These are phyloP conservation scores for Podabrus alpinus DNA, from an alignment of 2,888 invertebrate species.

Conservation along the genomic window DNA sequence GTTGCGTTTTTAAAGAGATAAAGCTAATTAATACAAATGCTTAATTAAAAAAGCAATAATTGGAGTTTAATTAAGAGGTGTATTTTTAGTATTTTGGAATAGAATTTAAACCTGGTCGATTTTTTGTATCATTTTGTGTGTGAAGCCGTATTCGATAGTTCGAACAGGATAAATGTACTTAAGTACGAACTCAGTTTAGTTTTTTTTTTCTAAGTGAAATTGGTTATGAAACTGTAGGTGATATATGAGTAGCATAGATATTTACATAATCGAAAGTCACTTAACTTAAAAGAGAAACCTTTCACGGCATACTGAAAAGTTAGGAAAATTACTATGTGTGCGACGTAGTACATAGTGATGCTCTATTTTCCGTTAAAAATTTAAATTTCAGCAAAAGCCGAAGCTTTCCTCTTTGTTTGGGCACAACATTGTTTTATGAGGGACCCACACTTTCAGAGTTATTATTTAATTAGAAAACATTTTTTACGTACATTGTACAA, in stretches of 20 bases:
- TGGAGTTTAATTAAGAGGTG: conserved; percentile 29
- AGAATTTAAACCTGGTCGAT: conserved; percentile 15
- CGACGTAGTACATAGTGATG: no score
- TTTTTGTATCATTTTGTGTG: not conserved
- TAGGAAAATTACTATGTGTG: not conserved
- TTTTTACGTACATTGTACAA: not conserved
- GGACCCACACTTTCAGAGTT: not conserved
- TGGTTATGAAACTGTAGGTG: not conserved
- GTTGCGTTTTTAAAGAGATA: conserved; percentile 41
- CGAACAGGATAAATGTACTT: not conserved
- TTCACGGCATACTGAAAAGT: not conserved
- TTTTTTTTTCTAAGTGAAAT: not conserved
- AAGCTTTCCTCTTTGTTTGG: not conserved
- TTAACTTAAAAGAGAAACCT: not conserved
- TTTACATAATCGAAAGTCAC: not conserved
- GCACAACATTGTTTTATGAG: not conserved
- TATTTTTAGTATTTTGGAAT: conserved; percentile 15
- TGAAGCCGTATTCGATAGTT: not conserved
- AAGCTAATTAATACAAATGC: conserved; percentile 41
- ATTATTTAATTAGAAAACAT: not conserved
- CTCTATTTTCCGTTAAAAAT: not conserved
- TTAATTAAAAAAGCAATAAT: conserved; percentile 35
- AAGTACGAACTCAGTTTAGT: not conserved
- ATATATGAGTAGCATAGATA: not conserved
- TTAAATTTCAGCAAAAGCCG: not conserved